Conservation (phyloP, 1,140 invertebrate genomes). For the Hyles vespertilio region DNA sequence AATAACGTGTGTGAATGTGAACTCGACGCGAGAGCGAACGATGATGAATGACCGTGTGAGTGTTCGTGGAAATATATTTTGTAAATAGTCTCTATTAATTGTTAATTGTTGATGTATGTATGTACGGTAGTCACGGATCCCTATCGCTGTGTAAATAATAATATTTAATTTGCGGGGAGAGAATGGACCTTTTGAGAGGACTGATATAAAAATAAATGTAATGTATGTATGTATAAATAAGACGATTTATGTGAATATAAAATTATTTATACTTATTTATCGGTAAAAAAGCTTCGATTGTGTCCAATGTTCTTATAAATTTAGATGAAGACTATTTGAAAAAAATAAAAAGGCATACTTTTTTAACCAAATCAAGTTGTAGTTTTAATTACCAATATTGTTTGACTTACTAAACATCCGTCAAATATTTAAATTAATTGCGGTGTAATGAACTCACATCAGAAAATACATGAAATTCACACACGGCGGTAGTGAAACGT, state of each 20-base stretch:
- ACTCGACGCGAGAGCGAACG: slow-evolving; percentile 50
- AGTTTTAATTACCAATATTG: slow-evolving; percentile 31
- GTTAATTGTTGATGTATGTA: slow-evolving; percentile 76
- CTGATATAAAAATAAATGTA: slow-evolving; percentile 75
- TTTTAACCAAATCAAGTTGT: slow-evolving; percentile 70
- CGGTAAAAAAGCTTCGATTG: slow-evolving; percentile 75
- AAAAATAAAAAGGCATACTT: slow-evolving; percentile 74
- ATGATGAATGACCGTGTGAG: slow-evolving; percentile 51
- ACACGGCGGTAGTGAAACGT: too few relatives aligned
- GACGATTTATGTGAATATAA: slow-evolving; percentile 74
- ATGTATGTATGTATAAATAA: slow-evolving; percentile 75
- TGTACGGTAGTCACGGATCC: slow-evolving; percentile 73
- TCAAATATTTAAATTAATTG: too few relatives aligned
- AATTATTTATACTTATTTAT: slow-evolving; percentile 77
- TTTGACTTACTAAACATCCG: background rate
- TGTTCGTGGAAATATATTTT: slow-evolving; percentile 66
- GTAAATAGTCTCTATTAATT: slow-evolving; percentile 75
- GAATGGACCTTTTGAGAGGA: slow-evolving; percentile 75
- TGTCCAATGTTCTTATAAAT: slow-evolving; percentile 76
- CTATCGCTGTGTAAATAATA: slow-evolving; percentile 75
- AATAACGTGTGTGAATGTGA: slow-evolving; percentile 59
- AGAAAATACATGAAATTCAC: too few relatives aligned
- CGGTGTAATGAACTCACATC: too few relatives aligned
- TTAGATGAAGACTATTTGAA: slow-evolving; percentile 76
- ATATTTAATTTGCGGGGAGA: slow-evolving; percentile 74